Evolutionary conservation across 2,888 invertebrate genomes (phyloP).

Genomic region (Colostygia pectinataria): DNA sequence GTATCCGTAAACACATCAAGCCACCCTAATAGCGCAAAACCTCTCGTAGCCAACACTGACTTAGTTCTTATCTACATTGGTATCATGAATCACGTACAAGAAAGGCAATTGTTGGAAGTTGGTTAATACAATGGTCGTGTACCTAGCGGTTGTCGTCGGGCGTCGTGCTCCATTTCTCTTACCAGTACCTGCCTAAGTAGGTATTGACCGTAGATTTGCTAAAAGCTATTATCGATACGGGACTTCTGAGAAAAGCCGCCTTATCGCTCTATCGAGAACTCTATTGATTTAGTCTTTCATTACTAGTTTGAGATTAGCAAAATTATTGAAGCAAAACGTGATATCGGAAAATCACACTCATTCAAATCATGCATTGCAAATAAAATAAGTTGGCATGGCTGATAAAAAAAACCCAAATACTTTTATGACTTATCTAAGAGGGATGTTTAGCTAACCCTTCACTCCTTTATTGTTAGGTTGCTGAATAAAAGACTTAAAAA

Average conservation of each 20-base stretch:
- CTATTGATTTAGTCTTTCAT: not conserved
- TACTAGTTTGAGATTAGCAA: too few species aligned
- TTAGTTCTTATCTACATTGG: conserved; percentile 32
- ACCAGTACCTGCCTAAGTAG: conserved; percentile 3
- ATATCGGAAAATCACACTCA: too few species aligned
- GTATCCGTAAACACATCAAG: not conserved
- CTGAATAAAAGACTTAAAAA: too few species aligned
- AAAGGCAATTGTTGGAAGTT: conserved; percentile 40
- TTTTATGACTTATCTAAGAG: too few species aligned
- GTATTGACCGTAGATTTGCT: conserved; percentile 19
- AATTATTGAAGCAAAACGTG: too few species aligned
- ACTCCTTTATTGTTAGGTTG: too few species aligned
- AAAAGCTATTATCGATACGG: conserved; percentile 28
- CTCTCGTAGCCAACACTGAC: conserved; percentile 17
- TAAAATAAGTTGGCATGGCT: too few species aligned
- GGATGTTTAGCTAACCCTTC: too few species aligned
- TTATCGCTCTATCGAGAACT: not conserved
- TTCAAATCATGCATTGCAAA: too few species aligned
- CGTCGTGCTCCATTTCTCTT: conserved; percentile 50
- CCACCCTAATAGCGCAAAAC: conserved; percentile 20
- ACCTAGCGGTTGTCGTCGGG: conserved; percentile 49
- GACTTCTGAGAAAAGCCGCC: conserved; percentile 16
- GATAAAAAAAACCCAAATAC: too few species aligned
- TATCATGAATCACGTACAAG: conserved; percentile 41
- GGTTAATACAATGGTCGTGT: conserved; percentile 45